These are phyloP conservation scores for Heterocephalus glaber DNA, from an alignment of 2,113 vertebrate genomes.

Conservation along the genomic window DNA sequence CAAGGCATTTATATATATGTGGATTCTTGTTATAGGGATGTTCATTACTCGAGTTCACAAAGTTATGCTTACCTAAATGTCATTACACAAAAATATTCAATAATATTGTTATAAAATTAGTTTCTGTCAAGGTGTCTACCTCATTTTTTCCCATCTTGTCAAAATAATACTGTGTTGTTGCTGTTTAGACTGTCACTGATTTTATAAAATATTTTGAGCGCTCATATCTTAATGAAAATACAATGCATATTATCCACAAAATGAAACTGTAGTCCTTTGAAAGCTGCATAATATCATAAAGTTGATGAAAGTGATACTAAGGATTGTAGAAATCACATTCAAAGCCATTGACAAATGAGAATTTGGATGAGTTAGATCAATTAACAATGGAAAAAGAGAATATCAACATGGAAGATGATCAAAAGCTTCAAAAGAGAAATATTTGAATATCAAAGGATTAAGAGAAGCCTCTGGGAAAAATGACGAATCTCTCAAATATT, in stretches of 20 bases:
- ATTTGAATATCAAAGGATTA: slow-evolving; percentile 82
- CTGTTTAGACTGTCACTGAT: slow-evolving; percentile 15
- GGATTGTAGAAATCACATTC: neutral
- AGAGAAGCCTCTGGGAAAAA: slow-evolving; percentile 63
- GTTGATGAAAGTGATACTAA: slow-evolving; percentile 19
- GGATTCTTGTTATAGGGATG: neutral
- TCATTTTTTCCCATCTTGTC: slow-evolving; percentile 6
- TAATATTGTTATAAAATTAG: slow-evolving; percentile 32
- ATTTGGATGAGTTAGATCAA: slow-evolving; percentile 74
- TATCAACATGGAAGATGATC: slow-evolving; percentile 78
- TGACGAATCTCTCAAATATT: slow-evolving; percentile 81
- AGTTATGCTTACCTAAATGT: neutral
- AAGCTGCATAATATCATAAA: neutral
- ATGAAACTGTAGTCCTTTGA: neutral
- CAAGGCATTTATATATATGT: neutral
- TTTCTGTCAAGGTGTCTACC: neutral
- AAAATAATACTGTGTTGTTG: slow-evolving; percentile 44
- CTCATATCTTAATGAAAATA: neutral
- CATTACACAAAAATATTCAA: slow-evolving; percentile 18
- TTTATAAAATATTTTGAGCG: slow-evolving; percentile 61
- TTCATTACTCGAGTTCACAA: slow-evolving; percentile 22
- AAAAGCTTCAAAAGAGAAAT: slow-evolving; percentile 80
- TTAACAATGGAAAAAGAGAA: slow-evolving; percentile 76
- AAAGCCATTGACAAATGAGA: slow-evolving; percentile 62
- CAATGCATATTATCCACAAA: slow-evolving; percentile 20